These are phyloP conservation scores for Caenorhabditis panamensis DNA, from an alignment of 2,888 invertebrate genomes.

Conservation along the genomic window DNA sequence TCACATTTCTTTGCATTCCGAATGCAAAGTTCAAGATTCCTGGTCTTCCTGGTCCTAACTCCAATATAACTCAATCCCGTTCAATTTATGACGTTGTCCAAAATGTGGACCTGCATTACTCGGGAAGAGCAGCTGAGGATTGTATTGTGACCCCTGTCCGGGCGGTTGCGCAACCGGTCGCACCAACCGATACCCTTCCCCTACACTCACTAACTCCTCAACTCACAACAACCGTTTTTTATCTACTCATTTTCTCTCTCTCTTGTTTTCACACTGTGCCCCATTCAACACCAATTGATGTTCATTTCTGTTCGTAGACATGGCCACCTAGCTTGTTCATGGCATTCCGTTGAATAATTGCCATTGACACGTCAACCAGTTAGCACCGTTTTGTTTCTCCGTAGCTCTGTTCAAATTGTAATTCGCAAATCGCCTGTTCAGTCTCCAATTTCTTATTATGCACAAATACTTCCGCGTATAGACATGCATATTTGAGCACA, in stretches of 20 bases:
- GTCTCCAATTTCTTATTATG: constrained; percentile 40
- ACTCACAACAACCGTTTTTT: background rate
- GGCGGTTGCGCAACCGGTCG: constrained; percentile 46
- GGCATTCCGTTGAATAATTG: constrained; percentile 36
- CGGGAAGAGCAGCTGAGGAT: background rate
- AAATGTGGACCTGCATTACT: background rate
- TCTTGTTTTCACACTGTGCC: background rate
- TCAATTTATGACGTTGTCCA: background rate
- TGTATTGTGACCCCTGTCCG: background rate
- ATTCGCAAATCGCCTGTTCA: constrained; percentile 9
- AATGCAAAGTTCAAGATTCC: background rate
- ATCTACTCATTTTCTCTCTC: background rate
- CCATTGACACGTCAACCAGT: constrained; percentile 46
- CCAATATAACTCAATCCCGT: background rate
- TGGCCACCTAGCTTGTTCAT: constrained; percentile 45
- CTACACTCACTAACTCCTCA: background rate
- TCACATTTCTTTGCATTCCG: constrained; percentile 12
- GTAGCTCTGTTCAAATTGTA: background rate
- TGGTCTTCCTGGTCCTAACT: too few species aligned
- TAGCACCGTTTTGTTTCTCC: background rate
- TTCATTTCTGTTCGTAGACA: background rate
- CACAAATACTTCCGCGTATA: constrained; percentile 30
- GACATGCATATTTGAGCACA: constrained; percentile 29
- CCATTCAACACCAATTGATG: too few species aligned
- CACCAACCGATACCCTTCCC: constrained; percentile 9